Evolutionary conservation across 2,113 vertebrate genomes (phyloP).

Genomic region (Rhinolophus sinicus): DNA sequence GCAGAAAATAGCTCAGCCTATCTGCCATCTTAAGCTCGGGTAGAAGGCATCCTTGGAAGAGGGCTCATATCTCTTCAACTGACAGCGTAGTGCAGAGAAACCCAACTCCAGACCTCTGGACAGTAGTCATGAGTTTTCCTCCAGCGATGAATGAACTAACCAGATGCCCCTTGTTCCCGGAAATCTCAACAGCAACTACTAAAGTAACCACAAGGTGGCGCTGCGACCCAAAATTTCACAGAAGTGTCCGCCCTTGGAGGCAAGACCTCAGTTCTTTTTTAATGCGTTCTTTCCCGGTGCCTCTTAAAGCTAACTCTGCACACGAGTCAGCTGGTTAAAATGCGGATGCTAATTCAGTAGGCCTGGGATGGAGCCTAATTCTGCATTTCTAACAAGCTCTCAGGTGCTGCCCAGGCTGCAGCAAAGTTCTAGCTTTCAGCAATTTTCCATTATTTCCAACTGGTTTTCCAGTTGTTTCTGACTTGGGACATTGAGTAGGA

Average conservation of each 20-base stretch:
- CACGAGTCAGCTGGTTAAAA: background rate
- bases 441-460: background rate
- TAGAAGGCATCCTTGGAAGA: background rate
- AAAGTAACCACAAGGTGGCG: constrained; percentile 45
- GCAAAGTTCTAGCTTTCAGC: background rate
- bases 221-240: constrained; percentile 30
- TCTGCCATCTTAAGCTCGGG: background rate
- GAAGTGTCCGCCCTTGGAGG: too few relatives aligned
- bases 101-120: background rate
- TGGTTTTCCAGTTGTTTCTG: background rate
- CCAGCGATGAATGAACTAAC: background rate
- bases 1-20: background rate
- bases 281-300: background rate
- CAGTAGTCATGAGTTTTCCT: background rate
- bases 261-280: background rate
- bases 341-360: background rate
- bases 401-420: background rate
- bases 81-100: background rate
- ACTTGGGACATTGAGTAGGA: background rate
- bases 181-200: background rate
- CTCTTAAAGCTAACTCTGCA: background rate
- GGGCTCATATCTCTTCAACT: background rate
- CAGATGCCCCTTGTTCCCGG: rapidly evolving
- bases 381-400: background rate
- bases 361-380: background rate